Conservation (phyloP, 2,113 vertebrate genomes). For the Acrocephalus arundinaceus region DNA sequence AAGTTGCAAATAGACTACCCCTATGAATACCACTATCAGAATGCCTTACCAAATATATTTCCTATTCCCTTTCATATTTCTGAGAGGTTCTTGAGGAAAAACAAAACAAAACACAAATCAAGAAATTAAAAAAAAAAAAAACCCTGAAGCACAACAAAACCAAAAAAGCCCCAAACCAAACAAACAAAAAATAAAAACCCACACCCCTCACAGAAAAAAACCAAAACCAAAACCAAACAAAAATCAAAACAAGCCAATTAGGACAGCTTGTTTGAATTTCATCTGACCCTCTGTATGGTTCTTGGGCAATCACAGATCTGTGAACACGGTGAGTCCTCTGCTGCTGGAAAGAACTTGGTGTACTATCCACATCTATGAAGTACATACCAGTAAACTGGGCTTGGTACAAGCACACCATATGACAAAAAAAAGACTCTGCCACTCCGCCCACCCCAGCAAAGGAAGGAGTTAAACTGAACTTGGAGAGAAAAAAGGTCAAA, state of each 20-base stretch:
- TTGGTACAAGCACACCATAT: background rate
- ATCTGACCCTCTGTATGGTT: background rate
- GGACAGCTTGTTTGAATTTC: background rate
- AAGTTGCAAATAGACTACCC: background rate
- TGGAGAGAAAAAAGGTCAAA: background rate
- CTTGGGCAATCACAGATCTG: background rate
- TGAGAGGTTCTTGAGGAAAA: background rate
- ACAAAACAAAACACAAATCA: background rate
- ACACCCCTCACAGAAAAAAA: background rate
- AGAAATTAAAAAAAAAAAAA: background rate
- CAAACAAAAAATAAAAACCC: background rate
- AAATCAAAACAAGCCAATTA: background rate
- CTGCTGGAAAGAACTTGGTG: background rate
- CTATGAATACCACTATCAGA: background rate
- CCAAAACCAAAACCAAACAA: background rate
- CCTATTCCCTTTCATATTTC: background rate
- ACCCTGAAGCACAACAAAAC: background rate
- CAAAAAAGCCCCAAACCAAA: background rate
- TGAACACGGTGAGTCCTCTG: background rate
- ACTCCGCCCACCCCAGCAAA: background rate
- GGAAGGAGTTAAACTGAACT: background rate
- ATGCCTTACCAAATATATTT: background rate
- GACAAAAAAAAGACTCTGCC: background rate
- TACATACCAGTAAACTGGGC: background rate
- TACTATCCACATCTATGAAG: background rate